A percentile compares a stretch with the other conserved stretches of the same genome.
Conservation (phyloP, 2,113 vertebrate genomes). For the Pedionomus torquatus region DNA sequence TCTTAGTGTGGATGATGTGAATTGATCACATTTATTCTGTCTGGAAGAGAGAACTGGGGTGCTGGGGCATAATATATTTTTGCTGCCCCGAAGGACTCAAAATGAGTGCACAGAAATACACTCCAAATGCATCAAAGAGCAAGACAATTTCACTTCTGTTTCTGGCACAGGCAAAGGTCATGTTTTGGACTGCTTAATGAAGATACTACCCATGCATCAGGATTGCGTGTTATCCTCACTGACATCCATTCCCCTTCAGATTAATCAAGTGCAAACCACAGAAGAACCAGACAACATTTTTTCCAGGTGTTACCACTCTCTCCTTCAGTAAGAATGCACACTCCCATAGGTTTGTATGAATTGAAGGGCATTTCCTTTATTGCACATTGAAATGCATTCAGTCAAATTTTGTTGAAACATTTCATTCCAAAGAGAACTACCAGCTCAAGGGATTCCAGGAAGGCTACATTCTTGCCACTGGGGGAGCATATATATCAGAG, state of each 20-base stretch:
- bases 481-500: neutral
- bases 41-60: neutral
- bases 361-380: neutral
- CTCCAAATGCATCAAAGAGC: neutral
- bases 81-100: neutral
- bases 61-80: neutral
- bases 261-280: neutral
- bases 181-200: neutral
- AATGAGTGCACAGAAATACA: neutral
- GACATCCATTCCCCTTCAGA: neutral
- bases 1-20: neutral
- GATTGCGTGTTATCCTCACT: neutral
- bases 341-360: neutral
- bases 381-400: neutral
- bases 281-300: neutral
- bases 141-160: neutral
- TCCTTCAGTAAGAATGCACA: rapidly evolving
- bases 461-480: neutral
- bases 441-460: neutral
- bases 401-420: neutral
- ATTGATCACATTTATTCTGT: neutral
- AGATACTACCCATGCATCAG: neutral
- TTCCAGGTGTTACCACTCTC: neutral
- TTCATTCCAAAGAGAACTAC: neutral
- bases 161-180: neutral